Evolutionary conservation across 1,140 invertebrate species (phyloP).

Genomic region (Lerema accius): DNA sequence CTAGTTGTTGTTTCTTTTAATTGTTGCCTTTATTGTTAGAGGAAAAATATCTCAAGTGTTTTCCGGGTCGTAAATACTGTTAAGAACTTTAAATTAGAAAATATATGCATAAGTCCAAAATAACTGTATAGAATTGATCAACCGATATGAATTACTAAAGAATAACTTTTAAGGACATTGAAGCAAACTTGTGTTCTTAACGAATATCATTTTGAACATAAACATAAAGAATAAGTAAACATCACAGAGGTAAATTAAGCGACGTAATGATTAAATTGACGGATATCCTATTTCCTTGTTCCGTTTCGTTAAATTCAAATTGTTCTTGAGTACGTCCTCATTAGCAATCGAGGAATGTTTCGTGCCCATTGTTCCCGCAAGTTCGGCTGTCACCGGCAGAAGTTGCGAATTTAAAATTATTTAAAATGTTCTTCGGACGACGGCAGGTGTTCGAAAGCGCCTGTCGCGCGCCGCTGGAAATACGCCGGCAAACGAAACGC

Average conservation of each 20-base stretch:
- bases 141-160: too few relatives aligned
- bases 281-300: slow-evolving; percentile 52
- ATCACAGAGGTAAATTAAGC: background rate
- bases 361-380: slow-evolving; percentile 64
- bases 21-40: too few relatives aligned
- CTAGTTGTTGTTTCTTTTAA: too few relatives aligned
- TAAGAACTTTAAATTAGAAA: too few relatives aligned
- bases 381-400: slow-evolving; percentile 63
- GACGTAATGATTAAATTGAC: slow-evolving; percentile 23
- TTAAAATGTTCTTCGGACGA: slow-evolving; percentile 56
- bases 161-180: too few relatives aligned
- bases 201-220: too few relatives aligned
- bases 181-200: too few relatives aligned
- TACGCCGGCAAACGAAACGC: slow-evolving; percentile 22
- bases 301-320: slow-evolving; percentile 64
- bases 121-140: too few relatives aligned
- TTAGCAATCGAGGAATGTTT: slow-evolving; percentile 74
- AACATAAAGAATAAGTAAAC: too few relatives aligned
- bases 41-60: too few relatives aligned
- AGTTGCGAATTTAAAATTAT: slow-evolving; percentile 71
- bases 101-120: too few relatives aligned
- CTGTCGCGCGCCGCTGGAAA: slow-evolving; percentile 11
- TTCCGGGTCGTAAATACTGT: too few relatives aligned
- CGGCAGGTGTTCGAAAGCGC: slow-evolving; percentile 58
- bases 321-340: slow-evolving; percentile 68